These are phyloP conservation scores for Emberiza fucata DNA, from an alignment of 2,113 vertebrate species.

Conservation along the genomic window DNA sequence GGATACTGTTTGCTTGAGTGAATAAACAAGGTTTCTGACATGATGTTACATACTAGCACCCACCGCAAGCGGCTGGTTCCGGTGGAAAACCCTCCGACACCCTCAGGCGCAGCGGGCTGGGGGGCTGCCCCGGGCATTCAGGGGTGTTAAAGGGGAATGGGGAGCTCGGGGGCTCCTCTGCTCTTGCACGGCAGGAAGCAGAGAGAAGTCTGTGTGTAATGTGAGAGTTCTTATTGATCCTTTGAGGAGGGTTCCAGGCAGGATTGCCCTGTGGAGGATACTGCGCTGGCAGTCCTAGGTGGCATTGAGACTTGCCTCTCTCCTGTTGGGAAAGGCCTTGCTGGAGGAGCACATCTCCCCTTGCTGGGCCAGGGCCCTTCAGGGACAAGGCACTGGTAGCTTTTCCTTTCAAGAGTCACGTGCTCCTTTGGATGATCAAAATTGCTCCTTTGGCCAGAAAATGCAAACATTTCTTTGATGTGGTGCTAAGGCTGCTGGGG, in stretches of 20 bases:
- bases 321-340: accelerated
- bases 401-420: not conserved
- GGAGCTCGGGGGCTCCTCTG: accelerated
- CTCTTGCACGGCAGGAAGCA: accelerated
- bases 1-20: not conserved
- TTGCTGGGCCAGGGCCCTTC: not conserved
- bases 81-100: not conserved
- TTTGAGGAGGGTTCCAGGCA: not conserved
- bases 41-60: not conserved
- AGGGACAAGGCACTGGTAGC: not conserved
- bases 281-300: not conserved
- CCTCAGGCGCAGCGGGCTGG: not conserved
- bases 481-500: not conserved
- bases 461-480: not conserved
- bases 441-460: not conserved
- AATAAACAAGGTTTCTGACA: not conserved
- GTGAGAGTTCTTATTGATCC: not conserved
- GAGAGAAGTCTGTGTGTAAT: not conserved
- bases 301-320: not conserved
- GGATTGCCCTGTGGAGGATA: not conserved
- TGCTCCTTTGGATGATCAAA: not conserved
- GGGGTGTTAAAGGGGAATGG: no score
- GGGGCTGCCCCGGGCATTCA: not conserved
- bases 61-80: not conserved
- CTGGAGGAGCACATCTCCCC: not conserved